phyloP scores from a whole-genome alignment of 2,888 invertebrate species.

The Desoria tigrina region DNA sequence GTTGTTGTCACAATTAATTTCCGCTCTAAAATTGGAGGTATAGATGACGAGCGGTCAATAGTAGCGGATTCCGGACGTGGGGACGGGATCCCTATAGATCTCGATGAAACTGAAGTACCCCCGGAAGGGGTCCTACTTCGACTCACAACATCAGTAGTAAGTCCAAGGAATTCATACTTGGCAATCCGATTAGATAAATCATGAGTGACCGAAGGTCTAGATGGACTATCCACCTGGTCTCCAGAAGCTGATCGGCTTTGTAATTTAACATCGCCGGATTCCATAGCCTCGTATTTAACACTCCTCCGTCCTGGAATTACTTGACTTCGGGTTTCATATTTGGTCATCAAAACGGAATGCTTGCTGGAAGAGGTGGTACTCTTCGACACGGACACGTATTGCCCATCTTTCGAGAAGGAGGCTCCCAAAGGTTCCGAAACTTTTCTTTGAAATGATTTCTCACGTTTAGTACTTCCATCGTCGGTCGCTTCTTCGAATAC shows the following conservation, averaged over 20 bases:
- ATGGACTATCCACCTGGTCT: conserved; percentile 16
- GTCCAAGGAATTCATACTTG: conserved; percentile 49
- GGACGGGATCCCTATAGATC: conserved; percentile 25
- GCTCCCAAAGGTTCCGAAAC: background rate
- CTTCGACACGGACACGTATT: background rate
- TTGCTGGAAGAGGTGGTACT: conserved; percentile 7
- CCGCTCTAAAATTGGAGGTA: conserved; percentile 1
- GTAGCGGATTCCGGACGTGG: conserved; percentile 16
- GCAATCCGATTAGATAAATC: conserved; percentile 30
- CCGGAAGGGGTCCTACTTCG: conserved; percentile 38
- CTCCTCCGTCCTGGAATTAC: conserved; percentile 36
- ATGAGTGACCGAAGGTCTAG: conserved; percentile 19
- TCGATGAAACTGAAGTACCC: conserved; percentile 33
- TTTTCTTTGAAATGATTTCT: background rate
- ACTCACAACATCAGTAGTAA: conserved; percentile 29
- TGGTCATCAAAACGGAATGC: conserved; percentile 28
- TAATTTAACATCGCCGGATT: background rate
- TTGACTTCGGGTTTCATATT: conserved; percentile 37
- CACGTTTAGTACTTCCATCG: background rate
- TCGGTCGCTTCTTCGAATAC: conserved; percentile 15
- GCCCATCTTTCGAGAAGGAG: background rate
- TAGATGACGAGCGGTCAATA: background rate
- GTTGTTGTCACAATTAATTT: conserved; percentile 39
- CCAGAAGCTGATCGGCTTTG: conserved; percentile 31
- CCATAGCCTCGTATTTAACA: conserved; percentile 40